A percentile compares a stretch with the other conserved stretches of the same genome.
Evolutionary conservation across 1,140 invertebrate genomes (phyloP).

Genomic region (Cyrtorhinus lividipennis): DNA sequence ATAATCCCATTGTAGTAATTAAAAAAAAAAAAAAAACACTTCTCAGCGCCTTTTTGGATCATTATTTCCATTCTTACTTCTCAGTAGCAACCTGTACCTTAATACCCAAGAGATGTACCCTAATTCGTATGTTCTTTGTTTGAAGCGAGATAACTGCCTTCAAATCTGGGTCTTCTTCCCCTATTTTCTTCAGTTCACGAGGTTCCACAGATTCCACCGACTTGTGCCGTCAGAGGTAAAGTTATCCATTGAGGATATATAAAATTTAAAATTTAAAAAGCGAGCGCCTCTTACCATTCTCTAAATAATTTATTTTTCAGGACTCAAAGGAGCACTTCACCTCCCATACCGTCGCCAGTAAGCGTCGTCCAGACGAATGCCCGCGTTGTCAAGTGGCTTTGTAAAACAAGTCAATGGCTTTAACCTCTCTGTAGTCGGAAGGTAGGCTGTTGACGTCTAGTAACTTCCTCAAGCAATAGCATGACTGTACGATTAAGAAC

Average conservation of each 20-base stretch:
- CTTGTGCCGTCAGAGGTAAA: neutral
- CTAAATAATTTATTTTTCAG: neutral
- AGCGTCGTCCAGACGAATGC: constrained; percentile 12
- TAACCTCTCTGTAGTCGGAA: too few relatives aligned
- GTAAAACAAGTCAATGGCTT: neutral
- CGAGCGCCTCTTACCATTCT: too few relatives aligned
- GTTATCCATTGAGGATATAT: too few relatives aligned
- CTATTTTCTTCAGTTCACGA: neutral
- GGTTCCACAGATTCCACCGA: neutral
- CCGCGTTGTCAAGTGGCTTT: constrained; percentile 7
- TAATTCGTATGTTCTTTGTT: neutral
- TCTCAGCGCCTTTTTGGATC: too few relatives aligned
- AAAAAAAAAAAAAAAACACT: neutral
- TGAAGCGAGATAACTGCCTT: neutral
- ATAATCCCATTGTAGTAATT: neutral
- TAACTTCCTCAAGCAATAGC: neutral
- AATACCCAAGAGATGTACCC: neutral
- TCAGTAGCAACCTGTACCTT: too few relatives aligned
- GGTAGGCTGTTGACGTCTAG: neutral
- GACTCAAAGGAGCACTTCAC: neutral
- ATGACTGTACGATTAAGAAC: too few relatives aligned
- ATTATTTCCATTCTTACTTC: too few relatives aligned
- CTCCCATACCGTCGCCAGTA: neutral
- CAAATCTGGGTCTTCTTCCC: neutral
- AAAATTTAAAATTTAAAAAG: too few relatives aligned